Percentiles rank a stretch among this genome's conserved stretches.
phyloP scores from a whole-genome alignment of 2,888 invertebrate genomes.

The Isotomurus palustris region DNA sequence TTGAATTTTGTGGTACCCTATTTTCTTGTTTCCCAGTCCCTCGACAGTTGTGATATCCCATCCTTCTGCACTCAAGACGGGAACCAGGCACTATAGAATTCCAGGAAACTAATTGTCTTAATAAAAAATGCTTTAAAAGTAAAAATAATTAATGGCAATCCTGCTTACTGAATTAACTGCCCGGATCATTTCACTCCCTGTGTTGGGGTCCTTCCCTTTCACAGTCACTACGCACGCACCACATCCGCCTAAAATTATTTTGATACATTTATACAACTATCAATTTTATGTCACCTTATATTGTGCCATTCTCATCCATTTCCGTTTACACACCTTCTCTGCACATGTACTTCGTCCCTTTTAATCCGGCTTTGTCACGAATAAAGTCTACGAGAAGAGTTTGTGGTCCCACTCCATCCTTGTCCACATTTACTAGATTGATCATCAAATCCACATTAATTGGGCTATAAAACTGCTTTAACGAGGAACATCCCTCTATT shows the following conservation, averaged over 20 bases:
- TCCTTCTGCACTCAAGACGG: slow-evolving; percentile 60
- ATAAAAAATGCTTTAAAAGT: not conserved
- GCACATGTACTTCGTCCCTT: slow-evolving; percentile 68
- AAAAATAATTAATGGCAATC: not conserved
- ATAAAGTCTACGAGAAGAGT: slow-evolving; percentile 58
- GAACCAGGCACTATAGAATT: slow-evolving; percentile 59
- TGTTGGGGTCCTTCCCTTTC: slow-evolving; percentile 29
- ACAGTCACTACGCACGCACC: slow-evolving; percentile 56
- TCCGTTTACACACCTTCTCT: too few species aligned
- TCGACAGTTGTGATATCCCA: slow-evolving; percentile 70
- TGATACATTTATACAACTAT: not conserved
- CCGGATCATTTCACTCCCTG: slow-evolving; percentile 53
- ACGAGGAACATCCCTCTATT: too few species aligned
- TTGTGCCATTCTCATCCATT: too few species aligned
- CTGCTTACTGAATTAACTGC: slow-evolving; percentile 64
- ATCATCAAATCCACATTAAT: not conserved
- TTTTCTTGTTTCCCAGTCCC: slow-evolving; percentile 62
- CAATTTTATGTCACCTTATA: too few species aligned
- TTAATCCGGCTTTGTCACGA: slow-evolving; percentile 58
- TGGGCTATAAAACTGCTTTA: not conserved
- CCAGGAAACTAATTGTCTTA: not conserved
- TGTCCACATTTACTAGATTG: slow-evolving; percentile 13
- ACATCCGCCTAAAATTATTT: slow-evolving; percentile 56
- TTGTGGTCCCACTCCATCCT: slow-evolving; percentile 1
- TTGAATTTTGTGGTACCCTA: slow-evolving; percentile 67